Evolutionary conservation across 2,888 invertebrate genomes (phyloP).

Genomic region (Stenoptilia bipunctidactyla): DNA sequence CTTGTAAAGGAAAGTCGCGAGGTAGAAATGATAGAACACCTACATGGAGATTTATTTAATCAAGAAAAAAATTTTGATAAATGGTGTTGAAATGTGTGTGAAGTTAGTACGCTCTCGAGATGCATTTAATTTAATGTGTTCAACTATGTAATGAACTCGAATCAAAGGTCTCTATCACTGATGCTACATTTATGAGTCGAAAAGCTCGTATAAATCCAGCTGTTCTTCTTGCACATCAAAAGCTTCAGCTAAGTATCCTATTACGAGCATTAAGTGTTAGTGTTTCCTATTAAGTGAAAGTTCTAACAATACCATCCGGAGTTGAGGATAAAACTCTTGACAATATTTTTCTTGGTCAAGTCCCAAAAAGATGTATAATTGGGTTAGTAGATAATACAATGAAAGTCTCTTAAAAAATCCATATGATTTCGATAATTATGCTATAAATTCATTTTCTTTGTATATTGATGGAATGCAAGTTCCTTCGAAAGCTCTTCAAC

Average conservation of each 20-base stretch:
- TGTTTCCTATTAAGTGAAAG: too few species aligned
- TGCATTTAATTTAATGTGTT: slow-evolving; percentile 9
- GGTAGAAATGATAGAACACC: slow-evolving; percentile 19
- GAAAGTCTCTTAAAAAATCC: slow-evolving; percentile 17
- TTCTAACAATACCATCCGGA: slow-evolving; percentile 17
- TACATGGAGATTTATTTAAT: slow-evolving; percentile 16
- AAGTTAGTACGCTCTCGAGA: slow-evolving; percentile 10
- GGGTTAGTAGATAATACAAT: slow-evolving; percentile 16
- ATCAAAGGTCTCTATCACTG: slow-evolving; percentile 12
- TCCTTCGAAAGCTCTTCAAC: slow-evolving; percentile 14
- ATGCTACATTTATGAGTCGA: slow-evolving; percentile 13
- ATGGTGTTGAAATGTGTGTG: slow-evolving; percentile 18
- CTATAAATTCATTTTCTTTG: slow-evolving; percentile 16
- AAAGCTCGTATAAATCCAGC: slow-evolving; percentile 13
- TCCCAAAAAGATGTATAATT: slow-evolving; percentile 17
- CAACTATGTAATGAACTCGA: slow-evolving; percentile 9
- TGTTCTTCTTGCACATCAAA: slow-evolving; percentile 15
- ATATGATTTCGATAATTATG: slow-evolving; percentile 18
- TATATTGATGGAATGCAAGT: slow-evolving; percentile 17
- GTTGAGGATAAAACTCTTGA: slow-evolving; percentile 17
- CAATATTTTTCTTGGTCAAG: slow-evolving; percentile 17
- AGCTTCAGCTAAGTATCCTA: slow-evolving; percentile 19
- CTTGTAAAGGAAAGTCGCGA: slow-evolving; percentile 12
- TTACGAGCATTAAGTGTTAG: slow-evolving; percentile 17
- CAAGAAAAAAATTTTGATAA: slow-evolving; percentile 16